phyloP scores from a whole-genome alignment of 2,113 vertebrate genomes.

The Oxyruncus cristatus region DNA sequence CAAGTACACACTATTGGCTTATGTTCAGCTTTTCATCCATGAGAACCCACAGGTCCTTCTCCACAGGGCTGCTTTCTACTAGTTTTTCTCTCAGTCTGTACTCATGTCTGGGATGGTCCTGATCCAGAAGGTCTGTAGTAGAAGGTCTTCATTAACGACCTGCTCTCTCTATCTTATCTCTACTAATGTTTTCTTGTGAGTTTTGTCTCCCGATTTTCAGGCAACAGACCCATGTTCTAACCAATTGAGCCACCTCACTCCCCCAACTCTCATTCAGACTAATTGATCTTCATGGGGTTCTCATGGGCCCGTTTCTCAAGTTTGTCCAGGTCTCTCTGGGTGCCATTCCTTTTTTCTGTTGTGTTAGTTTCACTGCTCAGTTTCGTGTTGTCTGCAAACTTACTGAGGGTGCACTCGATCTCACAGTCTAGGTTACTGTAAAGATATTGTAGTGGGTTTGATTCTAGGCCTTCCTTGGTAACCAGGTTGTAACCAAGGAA shows the following conservation, averaged over 20 bases:
- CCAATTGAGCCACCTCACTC: neutral
- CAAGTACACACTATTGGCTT: neutral
- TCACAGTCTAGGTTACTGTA: neutral
- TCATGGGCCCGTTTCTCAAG: neutral
- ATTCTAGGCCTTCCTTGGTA: too few species aligned
- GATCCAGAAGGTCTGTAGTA: too few species aligned
- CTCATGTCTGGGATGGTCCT: neutral
- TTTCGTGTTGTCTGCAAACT: neutral
- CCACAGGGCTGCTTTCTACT: neutral
- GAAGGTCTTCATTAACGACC: too few species aligned
- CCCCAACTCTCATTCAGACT: neutral
- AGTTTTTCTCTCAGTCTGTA: neutral
- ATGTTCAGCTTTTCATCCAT: neutral
- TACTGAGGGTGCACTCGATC: neutral
- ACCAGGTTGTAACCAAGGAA: too few species aligned
- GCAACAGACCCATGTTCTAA: neutral
- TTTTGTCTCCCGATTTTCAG: too few species aligned
- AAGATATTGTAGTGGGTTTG: too few species aligned
- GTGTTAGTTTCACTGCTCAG: neutral
- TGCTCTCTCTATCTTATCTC: too few species aligned
- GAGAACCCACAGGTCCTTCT: neutral
- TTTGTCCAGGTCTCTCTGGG: neutral
- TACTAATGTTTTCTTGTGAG: too few species aligned
- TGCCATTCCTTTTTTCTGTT: neutral
- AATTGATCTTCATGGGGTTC: rapidly evolving